Conservation (phyloP, 2,113 vertebrate species). For the Sminthopsis crassicaudata region DNA sequence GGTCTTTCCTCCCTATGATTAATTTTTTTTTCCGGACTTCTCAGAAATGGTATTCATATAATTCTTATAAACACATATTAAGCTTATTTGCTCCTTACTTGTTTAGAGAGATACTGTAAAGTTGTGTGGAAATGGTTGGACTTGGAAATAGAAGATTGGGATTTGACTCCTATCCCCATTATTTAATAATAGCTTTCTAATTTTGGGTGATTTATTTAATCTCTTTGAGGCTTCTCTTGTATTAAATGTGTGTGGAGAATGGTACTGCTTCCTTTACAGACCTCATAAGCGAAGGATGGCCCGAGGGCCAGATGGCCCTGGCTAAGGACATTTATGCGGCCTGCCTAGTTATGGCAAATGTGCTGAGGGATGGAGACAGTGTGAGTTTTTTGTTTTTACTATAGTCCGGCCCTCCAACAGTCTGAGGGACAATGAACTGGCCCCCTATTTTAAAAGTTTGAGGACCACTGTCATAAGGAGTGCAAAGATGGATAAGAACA, state of each 20-base stretch:
- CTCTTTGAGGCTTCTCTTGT: neutral
- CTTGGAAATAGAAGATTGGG: neutral
- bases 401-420: too few relatives aligned
- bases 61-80: neutral
- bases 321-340: too few relatives aligned
- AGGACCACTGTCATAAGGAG: too few relatives aligned
- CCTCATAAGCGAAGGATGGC: too few relatives aligned
- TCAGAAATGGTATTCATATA: neutral
- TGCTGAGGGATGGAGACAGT: too few relatives aligned
- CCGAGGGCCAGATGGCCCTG: too few relatives aligned
- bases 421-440: too few relatives aligned
- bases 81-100: neutral
- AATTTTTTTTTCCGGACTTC: neutral
- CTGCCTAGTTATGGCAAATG: too few relatives aligned
- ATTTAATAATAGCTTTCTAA: neutral
- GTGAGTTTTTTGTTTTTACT: too few relatives aligned
- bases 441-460: too few relatives aligned
- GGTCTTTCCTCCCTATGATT: neutral
- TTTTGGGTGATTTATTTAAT: neutral
- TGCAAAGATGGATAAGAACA: neutral
- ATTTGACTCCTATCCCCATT: neutral
- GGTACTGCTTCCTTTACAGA: neutral
- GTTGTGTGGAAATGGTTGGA: neutral
- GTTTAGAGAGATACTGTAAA: neutral
- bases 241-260: neutral